Evolutionary conservation across 1,140 invertebrate species (phyloP).

Genomic region (Odontomachus brunneus): DNA sequence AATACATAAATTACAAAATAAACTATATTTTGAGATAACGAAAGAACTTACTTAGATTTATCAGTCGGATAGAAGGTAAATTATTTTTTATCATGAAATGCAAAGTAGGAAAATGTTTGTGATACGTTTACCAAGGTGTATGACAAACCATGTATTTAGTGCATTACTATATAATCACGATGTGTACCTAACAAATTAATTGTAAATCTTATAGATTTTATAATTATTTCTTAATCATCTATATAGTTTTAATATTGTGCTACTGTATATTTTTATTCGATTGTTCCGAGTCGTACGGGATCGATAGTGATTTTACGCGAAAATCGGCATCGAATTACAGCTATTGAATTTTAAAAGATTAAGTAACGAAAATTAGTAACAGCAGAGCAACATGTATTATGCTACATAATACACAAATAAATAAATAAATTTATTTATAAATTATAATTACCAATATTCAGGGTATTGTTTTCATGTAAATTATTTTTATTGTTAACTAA

Average conservation of each 20-base stretch:
- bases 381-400: slow-evolving; percentile 33
- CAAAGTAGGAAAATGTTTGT: slow-evolving; percentile 33
- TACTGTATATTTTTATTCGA: slow-evolving; percentile 40
- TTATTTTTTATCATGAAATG: slow-evolving; percentile 63
- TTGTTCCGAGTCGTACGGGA: too few species aligned
- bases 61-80: slow-evolving; percentile 46
- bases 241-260: slow-evolving; percentile 37
- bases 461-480: slow-evolving; percentile 80
- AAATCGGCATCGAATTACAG: not conserved
- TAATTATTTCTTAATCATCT: slow-evolving; percentile 59
- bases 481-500: slow-evolving; percentile 85
- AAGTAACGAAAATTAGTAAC: slow-evolving; percentile 9
- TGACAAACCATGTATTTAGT: slow-evolving; percentile 54
- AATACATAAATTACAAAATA: slow-evolving; percentile 61
- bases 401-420: slow-evolving; percentile 46
- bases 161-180: slow-evolving; percentile 44
- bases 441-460: slow-evolving; percentile 70
- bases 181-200: slow-evolving; percentile 71
- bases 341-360: slow-evolving; percentile 37
- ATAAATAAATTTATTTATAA: slow-evolving; percentile 32
- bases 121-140: not conserved
- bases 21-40: slow-evolving; percentile 76
- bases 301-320: not conserved
- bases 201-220: slow-evolving; percentile 62
- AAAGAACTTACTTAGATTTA: slow-evolving; percentile 66